These are phyloP conservation scores for Myzus persicae DNA, from an alignment of 1,140 invertebrate genomes.

Conservation along the genomic window DNA sequence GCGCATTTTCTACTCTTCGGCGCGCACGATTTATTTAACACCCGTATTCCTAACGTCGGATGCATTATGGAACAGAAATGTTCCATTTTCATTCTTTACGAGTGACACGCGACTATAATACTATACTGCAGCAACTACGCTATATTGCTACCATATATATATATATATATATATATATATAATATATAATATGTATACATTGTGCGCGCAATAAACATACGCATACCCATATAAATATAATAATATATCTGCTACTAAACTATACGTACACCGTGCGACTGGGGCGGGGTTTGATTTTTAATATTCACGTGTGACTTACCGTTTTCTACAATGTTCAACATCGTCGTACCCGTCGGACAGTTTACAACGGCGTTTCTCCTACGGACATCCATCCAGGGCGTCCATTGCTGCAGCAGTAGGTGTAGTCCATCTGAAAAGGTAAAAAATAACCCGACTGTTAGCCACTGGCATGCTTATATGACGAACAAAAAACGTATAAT, in stretches of 20 bases:
- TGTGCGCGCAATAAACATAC: not conserved
- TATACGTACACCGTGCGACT: not conserved
- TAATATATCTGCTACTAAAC: not conserved
- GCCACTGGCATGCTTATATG: not conserved
- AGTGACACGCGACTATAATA: constrained; percentile 41
- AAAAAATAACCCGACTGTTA: not conserved
- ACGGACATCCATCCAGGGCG: constrained; percentile 13
- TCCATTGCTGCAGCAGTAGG: not conserved
- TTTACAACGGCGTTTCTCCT: constrained; percentile 1
- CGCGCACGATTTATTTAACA: constrained; percentile 52
- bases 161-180: too few relatives aligned
- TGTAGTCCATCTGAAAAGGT: constrained; percentile 42
- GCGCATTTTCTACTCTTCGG: constrained; percentile 39
- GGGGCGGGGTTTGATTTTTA: constrained; percentile 19
- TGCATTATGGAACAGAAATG: constrained; percentile 56
- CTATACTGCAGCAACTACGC: not conserved
- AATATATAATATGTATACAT: not conserved
- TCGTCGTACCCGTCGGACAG: constrained; percentile 12
- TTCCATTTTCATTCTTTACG: constrained; percentile 56
- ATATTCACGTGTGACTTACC: constrained; percentile 38
- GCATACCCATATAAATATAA: not conserved
- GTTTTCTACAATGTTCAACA: constrained; percentile 55
- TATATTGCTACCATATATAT: not conserved
- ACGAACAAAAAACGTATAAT: not conserved
- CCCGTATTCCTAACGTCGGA: constrained; percentile 39